Conservation (phyloP, 1,140 invertebrate genomes). For the Latrodectus geometricus region DNA sequence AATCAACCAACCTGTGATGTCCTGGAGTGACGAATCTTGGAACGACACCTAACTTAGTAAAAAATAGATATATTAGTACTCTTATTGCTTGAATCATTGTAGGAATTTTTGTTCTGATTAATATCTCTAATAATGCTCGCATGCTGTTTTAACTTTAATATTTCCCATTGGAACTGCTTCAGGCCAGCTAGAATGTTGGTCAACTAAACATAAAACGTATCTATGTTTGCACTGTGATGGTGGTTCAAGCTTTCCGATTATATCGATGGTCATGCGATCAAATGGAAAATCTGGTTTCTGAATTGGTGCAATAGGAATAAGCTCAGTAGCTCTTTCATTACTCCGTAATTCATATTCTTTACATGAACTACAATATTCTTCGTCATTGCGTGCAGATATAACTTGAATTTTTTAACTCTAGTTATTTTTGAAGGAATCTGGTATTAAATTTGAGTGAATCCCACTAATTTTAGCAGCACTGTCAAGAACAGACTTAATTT, state of each 20-base stretch:
- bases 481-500: no score
- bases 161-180: background rate
- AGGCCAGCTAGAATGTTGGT: background rate
- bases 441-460: no score
- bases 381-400: background rate
- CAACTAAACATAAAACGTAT: conserved; percentile 21
- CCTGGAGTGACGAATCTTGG: background rate
- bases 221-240: no score
- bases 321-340: background rate
- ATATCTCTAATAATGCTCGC: no score
- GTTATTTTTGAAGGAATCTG: no score
- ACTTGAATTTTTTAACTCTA: no score
- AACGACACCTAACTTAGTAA: background rate
- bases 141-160: conserved; percentile 3
- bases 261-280: background rate
- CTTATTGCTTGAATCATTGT: no score
- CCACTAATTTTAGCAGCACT: no score
- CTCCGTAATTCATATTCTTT: background rate
- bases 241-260: conserved; percentile 1
- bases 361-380: background rate
- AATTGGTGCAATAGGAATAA: background rate
- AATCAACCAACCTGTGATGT: no score
- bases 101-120: no score
- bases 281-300: conserved; percentile 13
- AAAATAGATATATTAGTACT: no score